Base-by-base conservation (phyloP, 2,888 invertebrate genomes). In the Gibbula magus region DNA sequence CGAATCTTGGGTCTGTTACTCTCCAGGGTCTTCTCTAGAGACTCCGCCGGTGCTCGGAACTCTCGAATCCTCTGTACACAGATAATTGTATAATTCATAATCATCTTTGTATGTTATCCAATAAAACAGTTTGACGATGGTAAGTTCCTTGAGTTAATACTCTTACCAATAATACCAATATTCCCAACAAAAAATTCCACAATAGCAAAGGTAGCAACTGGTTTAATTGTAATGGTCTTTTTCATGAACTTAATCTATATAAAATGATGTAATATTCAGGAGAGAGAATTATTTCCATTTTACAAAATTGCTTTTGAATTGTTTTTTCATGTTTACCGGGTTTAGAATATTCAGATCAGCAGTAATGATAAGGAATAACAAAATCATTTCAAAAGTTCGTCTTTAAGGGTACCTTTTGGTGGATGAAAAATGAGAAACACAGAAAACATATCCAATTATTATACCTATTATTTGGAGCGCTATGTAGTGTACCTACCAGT, bases 21-120 rank as follows among this genome's bases (percentile, higher is more conserved):
- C 85, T 95, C 96, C 79, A 96, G 93, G 0, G 96, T 96, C 91
- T 96, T 96, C 88, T 96, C 96, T 79, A 97, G 93, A 84, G 96
- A 95, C 89, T 96, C 94, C 79, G 95, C 95, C 0, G 96, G 96
- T 80, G 96, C 95, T 0, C 95, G 87, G 89, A 94, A 93, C 84
- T 93, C 92, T 83, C 93, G 86, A 32, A 91, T 85, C 77, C 87
- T 75, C 86, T 86, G 77, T 16, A 20, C 20, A 29, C 18, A 52
- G 25, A 35, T 54, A 4, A 16, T 13, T 20, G 35, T 5, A 7
- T 0, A 3, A 61, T 66, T 20, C 32, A 5, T n/a, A 25, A 13
- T 20, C 16, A 22, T 5, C 4, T 45, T 5, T 45, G 2, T 18
- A 18, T 20, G 45, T n/a, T 13, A 39, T 18, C 13, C 18, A 45